Percentiles rank a stretch among this genome's conserved stretches.
phyloP scores from a whole-genome alignment of 2,797 vertebrate species.

The Moxostoma hubbsi region DNA sequence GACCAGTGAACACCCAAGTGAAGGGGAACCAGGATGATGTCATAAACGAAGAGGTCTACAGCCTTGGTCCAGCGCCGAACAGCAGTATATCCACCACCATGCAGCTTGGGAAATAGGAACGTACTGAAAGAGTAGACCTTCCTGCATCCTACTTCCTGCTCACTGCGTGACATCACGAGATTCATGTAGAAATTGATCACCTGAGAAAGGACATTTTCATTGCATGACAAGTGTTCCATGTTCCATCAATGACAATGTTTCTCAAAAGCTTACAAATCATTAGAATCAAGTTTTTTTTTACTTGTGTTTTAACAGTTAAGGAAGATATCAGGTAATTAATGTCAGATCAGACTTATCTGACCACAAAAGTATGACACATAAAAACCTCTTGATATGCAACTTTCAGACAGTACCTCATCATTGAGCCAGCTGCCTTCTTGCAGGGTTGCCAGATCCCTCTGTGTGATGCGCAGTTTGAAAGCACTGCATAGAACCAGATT shows the following conservation, averaged over 20 bases:
- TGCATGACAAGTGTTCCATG: too few relatives aligned
- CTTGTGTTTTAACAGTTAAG: neutral
- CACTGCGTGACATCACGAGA: conserved; percentile 84
- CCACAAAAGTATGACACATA: neutral
- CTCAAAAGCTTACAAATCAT: neutral
- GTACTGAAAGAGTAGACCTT: conserved; percentile 89
- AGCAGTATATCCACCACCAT: conserved; percentile 78
- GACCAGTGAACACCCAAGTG: conserved; percentile 90
- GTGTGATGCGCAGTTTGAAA: conserved; percentile 89
- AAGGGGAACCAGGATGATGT: conserved; percentile 88
- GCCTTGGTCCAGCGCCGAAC: conserved; percentile 92
- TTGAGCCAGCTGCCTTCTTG: conserved; percentile 88
- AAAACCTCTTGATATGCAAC: neutral
- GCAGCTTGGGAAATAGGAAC: conserved; percentile 90
- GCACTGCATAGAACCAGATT: conserved; percentile 86
- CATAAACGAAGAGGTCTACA: conserved; percentile 86
- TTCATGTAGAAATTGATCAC: conserved; percentile 95
- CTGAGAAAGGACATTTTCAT: conserved; percentile 62
- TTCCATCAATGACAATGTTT: neutral
- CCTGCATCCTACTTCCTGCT: conserved; percentile 69
- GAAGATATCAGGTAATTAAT: neutral
- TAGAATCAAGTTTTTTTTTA: neutral
- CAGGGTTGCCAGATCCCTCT: conserved; percentile 87
- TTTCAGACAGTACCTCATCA: conserved; percentile 80
- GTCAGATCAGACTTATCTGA: neutral